Conservation (phyloP, 2,113 vertebrate genomes). For the Probosciger aterrimus region DNA sequence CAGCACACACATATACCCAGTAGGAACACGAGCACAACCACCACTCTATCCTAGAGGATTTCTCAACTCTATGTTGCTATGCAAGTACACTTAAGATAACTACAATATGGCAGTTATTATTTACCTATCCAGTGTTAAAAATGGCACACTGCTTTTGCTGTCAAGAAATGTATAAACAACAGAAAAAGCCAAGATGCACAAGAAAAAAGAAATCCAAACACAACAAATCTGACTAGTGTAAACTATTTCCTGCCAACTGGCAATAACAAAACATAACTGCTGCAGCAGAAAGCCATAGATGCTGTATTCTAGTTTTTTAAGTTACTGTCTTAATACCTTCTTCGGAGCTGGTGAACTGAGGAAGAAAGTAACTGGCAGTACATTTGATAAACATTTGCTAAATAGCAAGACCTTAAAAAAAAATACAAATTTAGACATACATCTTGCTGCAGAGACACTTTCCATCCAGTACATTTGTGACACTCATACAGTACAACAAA, state of each 20-base stretch:
- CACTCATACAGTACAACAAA: neutral
- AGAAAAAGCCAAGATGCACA: rapidly evolving
- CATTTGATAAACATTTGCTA: neutral
- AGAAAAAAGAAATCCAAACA: neutral
- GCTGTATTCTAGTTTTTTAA: neutral
- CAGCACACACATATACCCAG: neutral
- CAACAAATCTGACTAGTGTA: neutral
- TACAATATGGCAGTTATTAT: no score
- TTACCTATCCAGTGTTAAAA: neutral
- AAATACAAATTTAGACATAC: neutral
- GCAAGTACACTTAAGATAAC: neutral
- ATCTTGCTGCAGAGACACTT: neutral
- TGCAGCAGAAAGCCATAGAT: neutral
- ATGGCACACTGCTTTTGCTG: neutral
- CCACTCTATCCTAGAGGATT: neutral
- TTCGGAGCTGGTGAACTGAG: neutral
- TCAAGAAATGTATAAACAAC: neutral
- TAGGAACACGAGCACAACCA: neutral
- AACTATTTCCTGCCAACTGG: neutral
- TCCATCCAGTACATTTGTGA: neutral
- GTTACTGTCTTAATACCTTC: neutral
- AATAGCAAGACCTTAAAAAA: neutral
- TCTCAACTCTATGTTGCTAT: neutral
- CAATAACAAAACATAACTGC: neutral
- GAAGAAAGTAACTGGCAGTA: neutral